phyloP scores from a whole-genome alignment of 2,888 invertebrate genomes.

The Hololepta plana region DNA sequence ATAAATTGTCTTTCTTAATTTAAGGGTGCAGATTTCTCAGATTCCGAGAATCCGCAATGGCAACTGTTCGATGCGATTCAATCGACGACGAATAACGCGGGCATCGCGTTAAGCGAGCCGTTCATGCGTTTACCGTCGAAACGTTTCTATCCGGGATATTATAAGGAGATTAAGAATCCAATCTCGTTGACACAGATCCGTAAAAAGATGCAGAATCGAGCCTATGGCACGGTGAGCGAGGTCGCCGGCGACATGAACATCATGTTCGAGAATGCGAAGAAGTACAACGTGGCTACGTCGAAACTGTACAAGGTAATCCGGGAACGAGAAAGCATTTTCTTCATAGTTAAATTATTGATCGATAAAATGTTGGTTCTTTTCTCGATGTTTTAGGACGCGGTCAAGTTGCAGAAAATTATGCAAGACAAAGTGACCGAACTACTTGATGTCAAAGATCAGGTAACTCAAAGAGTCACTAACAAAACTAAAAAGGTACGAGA shows the following conservation, averaged over 20 bases:
- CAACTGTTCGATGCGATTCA: conserved; percentile 73
- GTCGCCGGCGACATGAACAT: conserved; percentile 87
- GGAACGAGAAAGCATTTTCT: neutral
- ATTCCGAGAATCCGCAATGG: conserved; percentile 70
- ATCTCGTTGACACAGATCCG: conserved; percentile 85
- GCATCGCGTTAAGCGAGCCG: conserved; percentile 75
- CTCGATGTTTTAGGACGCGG: conserved; percentile 46
- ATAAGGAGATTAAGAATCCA: conserved; percentile 90
- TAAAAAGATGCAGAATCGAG: conserved; percentile 62
- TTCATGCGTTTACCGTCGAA: conserved; percentile 86
- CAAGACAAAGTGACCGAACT: conserved; percentile 53
- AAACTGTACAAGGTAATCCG: conserved; percentile 53
- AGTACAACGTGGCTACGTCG: conserved; percentile 68
- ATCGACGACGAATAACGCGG: conserved; percentile 40
- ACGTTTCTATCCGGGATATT: conserved; percentile 90
- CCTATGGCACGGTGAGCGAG: conserved; percentile 70
- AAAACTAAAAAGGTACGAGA: conserved; percentile 27
- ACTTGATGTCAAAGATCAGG: conserved; percentile 42
- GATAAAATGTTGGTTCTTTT: no score
- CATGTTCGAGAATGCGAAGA: conserved; percentile 93
- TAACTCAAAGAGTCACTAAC: conserved; percentile 31
- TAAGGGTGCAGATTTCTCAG: no score
- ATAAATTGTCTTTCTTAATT: no score
- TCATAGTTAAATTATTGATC: conserved; percentile 3
- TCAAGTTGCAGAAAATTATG: conserved; percentile 52